Base-by-base conservation (phyloP, 1,140 invertebrate species). In the Monomorium pharaonis region DNA sequence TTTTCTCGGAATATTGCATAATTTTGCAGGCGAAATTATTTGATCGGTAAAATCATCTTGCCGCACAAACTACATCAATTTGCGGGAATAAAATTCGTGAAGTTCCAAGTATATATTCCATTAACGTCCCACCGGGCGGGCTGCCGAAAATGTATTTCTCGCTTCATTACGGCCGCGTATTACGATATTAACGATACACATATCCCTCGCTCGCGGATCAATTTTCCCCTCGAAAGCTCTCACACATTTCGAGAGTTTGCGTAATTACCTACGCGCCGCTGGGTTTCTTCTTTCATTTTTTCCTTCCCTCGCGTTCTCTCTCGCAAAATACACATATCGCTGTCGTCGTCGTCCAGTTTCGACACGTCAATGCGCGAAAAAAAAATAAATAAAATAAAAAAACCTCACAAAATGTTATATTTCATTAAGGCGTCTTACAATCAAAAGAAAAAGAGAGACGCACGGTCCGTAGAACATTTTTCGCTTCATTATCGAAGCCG, bases 61-160 rank as follows among this genome's bases (percentile, higher is more conserved):
- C 67, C 21, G 51, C 72, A 49, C 51, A 72, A 72, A 47, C 65
- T 72, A 74, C 67, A 83, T 83, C 78, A 83, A 83, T 83, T 72
- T 83, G 76, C 33, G 56, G 44, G 62, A 83, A 89, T 88, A 86
- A 89, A 54, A 83, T 74, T 85, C 70, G 69, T 49, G n/a, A 63
- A 24, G 70, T 56, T 51, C 62, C 63, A 58, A 37, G 67, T 62
- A 54, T 85, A 54, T 85, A 77, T 81, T 89, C 85, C 88, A 89
- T 89, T 89, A 89, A 88, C 87, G 85, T 89, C 87, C 65, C 87
- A 88, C 87, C 74, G 88, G 87, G 87, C 86, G 88, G 84, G 51
- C 63, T 56, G 83, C 60, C 84, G 78, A 89, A 89, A 89, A 86
- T 83, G 72, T 58, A 88, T 89, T 89, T 89, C 87, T 89, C 87